These are phyloP conservation scores for Holotrichia oblita DNA, from an alignment of 1,140 invertebrate species.

Conservation along the genomic window DNA sequence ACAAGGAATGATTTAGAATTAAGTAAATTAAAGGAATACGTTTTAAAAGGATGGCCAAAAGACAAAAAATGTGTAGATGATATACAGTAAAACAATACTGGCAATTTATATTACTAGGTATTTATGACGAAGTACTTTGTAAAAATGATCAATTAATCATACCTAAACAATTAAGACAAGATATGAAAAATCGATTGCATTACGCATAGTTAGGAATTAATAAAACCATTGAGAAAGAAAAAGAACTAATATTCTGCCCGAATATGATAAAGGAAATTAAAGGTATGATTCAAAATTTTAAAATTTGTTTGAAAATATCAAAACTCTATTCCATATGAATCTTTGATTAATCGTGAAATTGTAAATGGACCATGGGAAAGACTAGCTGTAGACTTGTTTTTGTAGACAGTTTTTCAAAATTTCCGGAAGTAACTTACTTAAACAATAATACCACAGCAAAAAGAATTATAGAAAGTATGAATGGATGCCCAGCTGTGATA, in stretches of 20 bases:
- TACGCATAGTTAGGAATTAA: no score
- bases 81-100: slow-evolving; percentile 12
- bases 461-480: slow-evolving; percentile 27
- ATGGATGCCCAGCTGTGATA: background rate
- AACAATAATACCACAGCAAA: background rate
- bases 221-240: slow-evolving; percentile 36
- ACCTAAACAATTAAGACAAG: no score
- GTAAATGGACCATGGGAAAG: no score
- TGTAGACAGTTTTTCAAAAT: slow-evolving; percentile 22
- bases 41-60: no score
- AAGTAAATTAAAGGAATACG: no score
- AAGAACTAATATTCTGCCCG: slow-evolving; percentile 31
- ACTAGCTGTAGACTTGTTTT: slow-evolving; percentile 21
- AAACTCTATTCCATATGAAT: no score
- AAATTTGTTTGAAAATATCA: no score
- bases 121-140: background rate
- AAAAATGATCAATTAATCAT: slow-evolving; percentile 40
- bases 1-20: no score
- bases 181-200: slow-evolving; percentile 35
- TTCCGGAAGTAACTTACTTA: no score
- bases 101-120: background rate
- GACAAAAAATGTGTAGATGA: no score
- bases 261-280: slow-evolving; percentile 59
- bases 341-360: no score
- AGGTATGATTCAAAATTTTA: no score